Percentiles rank a stretch among this genome's conserved stretches.
These are phyloP conservation scores for Bettongia penicillata DNA, from an alignment of 2,113 vertebrate genomes.

Conservation along the genomic window DNA sequence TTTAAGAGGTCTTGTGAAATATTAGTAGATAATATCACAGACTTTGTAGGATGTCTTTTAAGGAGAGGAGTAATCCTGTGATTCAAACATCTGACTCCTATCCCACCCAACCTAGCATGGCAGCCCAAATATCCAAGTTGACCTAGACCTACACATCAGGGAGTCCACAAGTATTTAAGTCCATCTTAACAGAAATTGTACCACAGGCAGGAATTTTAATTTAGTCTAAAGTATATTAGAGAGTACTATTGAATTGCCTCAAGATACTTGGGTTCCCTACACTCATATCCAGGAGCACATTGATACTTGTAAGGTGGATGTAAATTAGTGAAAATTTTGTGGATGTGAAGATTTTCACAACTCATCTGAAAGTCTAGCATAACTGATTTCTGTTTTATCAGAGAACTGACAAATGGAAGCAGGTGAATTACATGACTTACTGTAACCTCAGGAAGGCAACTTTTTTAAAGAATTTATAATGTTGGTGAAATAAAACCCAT, in stretches of 20 bases:
- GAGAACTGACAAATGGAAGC: not conserved
- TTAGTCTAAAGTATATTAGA: constrained; percentile 31
- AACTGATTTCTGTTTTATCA: not conserved
- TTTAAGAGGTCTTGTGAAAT: not conserved
- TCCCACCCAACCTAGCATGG: not conserved
- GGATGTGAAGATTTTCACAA: not conserved
- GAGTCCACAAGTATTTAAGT: not conserved
- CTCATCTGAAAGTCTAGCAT: not conserved
- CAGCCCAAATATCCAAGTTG: not conserved
- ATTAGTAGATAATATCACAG: not conserved
- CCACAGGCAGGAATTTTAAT: constrained; percentile 1
- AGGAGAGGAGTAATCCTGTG: not conserved
- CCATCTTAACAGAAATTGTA: not conserved
- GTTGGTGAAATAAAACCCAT: not conserved
- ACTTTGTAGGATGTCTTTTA: not conserved
- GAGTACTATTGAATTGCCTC: constrained; percentile 21
- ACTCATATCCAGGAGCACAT: not conserved
- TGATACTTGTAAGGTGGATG: not conserved
- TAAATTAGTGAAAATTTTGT: constrained; percentile 10
- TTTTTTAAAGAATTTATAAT: not conserved
- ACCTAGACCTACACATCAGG: not conserved
- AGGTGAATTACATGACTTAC: not conserved
- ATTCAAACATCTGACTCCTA: not conserved
- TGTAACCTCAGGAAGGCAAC: not conserved
- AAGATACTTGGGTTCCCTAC: constrained; percentile 18